Evolutionary conservation across 2,113 vertebrate genomes (phyloP).

Genomic region (Romanogobio albipinnatus): DNA sequence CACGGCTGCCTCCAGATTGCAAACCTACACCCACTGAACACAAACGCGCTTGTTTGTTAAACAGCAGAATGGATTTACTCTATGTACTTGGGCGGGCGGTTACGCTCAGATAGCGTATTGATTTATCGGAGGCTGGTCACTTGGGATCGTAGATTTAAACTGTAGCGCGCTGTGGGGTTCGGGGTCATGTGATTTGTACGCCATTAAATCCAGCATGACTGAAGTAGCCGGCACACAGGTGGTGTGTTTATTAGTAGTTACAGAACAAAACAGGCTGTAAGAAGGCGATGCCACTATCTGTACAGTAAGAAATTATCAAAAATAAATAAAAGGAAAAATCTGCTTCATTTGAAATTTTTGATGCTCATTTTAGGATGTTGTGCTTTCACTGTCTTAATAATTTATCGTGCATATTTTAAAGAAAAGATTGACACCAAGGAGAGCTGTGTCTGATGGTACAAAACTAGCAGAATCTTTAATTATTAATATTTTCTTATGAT

Average conservation of each 20-base stretch:
- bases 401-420: not conserved
- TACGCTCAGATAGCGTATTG: constrained; percentile 37
- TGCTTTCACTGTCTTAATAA: not conserved
- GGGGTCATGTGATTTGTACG: constrained; percentile 49
- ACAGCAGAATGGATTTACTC: constrained; percentile 51
- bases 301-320: not conserved
- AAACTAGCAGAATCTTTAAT: not conserved
- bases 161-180: constrained; percentile 41
- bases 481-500: not conserved
- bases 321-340: not conserved
- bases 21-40: constrained; percentile 22
- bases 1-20: constrained; percentile 35
- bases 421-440: not conserved
- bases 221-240: not conserved
- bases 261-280: not conserved
- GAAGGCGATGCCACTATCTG: not conserved
- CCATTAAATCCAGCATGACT: constrained; percentile 35
- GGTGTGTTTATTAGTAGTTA: constrained; percentile 5
- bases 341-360: not conserved
- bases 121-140: constrained; percentile 48
- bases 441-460: not conserved
- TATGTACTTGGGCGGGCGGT: not conserved
- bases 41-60: constrained; percentile 31
- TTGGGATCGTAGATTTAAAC: constrained; percentile 41
- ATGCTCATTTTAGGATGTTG: not conserved